These are phyloP conservation scores for Cryptoleucopteryx plumbea DNA, from an alignment of 2,113 vertebrate species.

Conservation along the genomic window DNA sequence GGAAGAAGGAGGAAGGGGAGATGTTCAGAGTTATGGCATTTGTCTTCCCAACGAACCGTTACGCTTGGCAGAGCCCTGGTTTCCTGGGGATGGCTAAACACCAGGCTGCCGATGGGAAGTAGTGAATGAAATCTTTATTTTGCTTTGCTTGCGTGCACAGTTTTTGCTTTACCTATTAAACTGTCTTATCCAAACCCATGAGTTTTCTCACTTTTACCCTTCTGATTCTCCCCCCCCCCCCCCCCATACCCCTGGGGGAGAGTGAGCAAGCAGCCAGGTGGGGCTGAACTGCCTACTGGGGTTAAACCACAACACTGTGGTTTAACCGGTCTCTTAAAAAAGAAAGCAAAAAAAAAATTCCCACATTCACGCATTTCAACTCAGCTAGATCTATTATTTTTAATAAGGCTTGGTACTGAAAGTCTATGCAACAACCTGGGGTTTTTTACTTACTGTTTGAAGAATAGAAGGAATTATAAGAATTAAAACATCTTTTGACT, in stretches of 20 bases:
- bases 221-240: not conserved
- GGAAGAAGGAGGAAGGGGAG: not conserved
- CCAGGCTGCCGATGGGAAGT: not conserved
- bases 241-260: fast-evolving
- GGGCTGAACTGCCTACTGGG: not conserved
- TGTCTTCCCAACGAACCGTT: not conserved
- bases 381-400: not conserved
- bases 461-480: not conserved
- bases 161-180: too few relatives aligned
- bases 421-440: not conserved
- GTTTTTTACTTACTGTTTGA: not conserved
- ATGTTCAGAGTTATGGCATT: not conserved
- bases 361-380: not conserved
- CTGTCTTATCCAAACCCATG: too few relatives aligned
- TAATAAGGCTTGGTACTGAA: not conserved
- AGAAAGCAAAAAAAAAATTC: not conserved
- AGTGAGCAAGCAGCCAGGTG: not conserved
- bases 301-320: not conserved
- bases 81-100: not conserved
- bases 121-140: not conserved
- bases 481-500: not conserved
- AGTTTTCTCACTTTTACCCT: not conserved
- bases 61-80: fast-evolving
- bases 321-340: not conserved
- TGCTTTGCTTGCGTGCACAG: not conserved